These are phyloP conservation scores for Erebia palarica DNA, from an alignment of 2,888 invertebrate genomes.

Conservation along the genomic window DNA sequence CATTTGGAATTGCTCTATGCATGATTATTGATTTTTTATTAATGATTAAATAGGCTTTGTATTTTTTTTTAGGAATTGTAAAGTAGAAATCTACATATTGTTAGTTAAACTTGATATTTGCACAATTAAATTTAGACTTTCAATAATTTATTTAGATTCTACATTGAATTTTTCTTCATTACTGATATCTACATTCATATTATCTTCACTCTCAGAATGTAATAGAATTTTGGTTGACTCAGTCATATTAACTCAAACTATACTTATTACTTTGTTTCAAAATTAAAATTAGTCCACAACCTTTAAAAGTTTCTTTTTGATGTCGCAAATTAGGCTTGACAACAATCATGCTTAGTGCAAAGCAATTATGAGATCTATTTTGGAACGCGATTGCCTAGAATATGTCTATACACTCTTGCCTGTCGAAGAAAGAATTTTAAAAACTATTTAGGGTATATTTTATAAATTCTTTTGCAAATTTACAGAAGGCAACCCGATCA, in stretches of 20 bases:
- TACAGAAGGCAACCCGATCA: constrained; percentile 83
- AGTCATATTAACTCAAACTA: neutral
- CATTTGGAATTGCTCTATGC: neutral
- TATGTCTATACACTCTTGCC: no score
- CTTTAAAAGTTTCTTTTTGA: no score
- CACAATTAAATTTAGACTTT: neutral
- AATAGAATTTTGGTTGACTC: neutral
- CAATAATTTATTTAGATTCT: neutral
- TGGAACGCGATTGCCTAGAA: no score
- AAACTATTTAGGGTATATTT: neutral
- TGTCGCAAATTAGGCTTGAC: no score
- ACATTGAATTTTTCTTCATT: neutral
- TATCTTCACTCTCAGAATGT: neutral
- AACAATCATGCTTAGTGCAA: neutral
- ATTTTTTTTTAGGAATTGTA: neutral
- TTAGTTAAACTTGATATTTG: neutral
- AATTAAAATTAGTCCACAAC: no score
- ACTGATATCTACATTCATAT: neutral
- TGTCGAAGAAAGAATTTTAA: neutral
- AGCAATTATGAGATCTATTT: no score
- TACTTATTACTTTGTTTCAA: neutral
- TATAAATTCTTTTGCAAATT: constrained; percentile 42
- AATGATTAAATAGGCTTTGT: neutral
- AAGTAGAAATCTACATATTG: neutral
- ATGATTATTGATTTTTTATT: neutral